A percentile compares a stretch with the other conserved stretches of the same genome.
Evolutionary conservation across 2,797 vertebrate species (phyloP).

Genomic region (Varecia variegata): DNA sequence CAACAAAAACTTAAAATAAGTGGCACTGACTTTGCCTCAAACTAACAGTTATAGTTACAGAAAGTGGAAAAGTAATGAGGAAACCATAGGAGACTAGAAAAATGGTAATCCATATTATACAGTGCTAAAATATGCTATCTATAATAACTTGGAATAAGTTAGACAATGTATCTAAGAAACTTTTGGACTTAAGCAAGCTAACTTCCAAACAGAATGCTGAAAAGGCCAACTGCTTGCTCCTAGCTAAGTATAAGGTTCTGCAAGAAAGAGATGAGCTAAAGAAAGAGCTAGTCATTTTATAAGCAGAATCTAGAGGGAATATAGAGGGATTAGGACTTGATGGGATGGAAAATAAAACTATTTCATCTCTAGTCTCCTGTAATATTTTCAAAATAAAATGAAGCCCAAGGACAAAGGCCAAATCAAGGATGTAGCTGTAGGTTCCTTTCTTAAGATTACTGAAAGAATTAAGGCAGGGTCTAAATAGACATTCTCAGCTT

Average conservation of each 20-base stretch:
- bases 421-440: neutral
- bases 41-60: neutral
- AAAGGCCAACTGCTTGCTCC: neutral
- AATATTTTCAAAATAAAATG: constrained; percentile 30
- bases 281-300: neutral
- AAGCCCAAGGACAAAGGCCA: neutral
- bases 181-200: neutral
- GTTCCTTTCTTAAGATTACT: neutral
- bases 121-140: neutral
- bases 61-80: constrained; percentile 8
- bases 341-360: constrained; percentile 24
- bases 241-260: neutral
- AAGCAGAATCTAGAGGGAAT: neutral
- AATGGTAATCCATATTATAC: neutral
- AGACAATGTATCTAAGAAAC: constrained; percentile 15
- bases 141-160: constrained; percentile 4
- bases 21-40: neutral
- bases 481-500: neutral
- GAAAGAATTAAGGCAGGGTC: neutral
- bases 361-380: neutral
- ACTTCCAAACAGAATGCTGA: constrained; percentile 37
- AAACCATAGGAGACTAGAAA: neutral
- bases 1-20: constrained; percentile 38
- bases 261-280: constrained; percentile 32
- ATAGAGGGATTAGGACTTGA: neutral